These are phyloP conservation scores for Heliothis virescens DNA, from an alignment of 1,140 invertebrate genomes.

Conservation along the genomic window DNA sequence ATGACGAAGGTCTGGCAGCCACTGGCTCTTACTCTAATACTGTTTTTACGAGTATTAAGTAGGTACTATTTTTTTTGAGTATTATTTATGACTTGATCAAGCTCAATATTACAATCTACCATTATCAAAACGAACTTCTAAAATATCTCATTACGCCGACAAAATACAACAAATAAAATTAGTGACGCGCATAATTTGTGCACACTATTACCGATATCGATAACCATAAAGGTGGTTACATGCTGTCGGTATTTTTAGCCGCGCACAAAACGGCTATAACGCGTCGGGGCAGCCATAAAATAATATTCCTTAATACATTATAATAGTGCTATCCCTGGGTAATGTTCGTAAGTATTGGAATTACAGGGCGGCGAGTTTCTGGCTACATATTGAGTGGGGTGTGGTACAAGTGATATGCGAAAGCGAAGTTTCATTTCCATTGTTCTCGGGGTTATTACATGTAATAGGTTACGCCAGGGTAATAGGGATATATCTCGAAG, in stretches of 20 bases:
- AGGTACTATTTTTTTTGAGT: too few species aligned
- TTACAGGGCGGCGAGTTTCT: slow-evolving; percentile 82
- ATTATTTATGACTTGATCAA: too few species aligned
- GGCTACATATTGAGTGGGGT: slow-evolving; percentile 66
- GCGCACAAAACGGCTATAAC: slow-evolving; percentile 75
- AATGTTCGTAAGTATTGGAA: slow-evolving; percentile 85
- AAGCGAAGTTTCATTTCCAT: background rate
- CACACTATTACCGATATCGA: slow-evolving; percentile 39
- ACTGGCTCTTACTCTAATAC: too few species aligned
- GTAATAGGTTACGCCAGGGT: too few species aligned
- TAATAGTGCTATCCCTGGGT: slow-evolving; percentile 83
- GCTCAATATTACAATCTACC: too few species aligned
- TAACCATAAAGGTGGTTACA: slow-evolving; percentile 63
- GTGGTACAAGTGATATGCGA: slow-evolving; percentile 56
- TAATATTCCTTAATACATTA: slow-evolving; percentile 86
- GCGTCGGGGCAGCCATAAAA: slow-evolving; percentile 76
- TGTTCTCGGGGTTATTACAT: too few species aligned
- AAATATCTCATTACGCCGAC: slow-evolving; percentile 6
- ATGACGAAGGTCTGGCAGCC: too few species aligned
- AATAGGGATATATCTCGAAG: too few species aligned
- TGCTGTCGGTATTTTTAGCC: slow-evolving; percentile 75
- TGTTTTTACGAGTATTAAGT: too few species aligned
- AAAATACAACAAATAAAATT: slow-evolving; percentile 43
- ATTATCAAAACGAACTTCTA: too few species aligned
- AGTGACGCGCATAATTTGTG: slow-evolving; percentile 25